A percentile compares a stretch with the other conserved stretches of the same genome.
These are phyloP conservation scores for Poecile montanus DNA, from an alignment of 2,797 vertebrate species.

Conservation along the genomic window DNA sequence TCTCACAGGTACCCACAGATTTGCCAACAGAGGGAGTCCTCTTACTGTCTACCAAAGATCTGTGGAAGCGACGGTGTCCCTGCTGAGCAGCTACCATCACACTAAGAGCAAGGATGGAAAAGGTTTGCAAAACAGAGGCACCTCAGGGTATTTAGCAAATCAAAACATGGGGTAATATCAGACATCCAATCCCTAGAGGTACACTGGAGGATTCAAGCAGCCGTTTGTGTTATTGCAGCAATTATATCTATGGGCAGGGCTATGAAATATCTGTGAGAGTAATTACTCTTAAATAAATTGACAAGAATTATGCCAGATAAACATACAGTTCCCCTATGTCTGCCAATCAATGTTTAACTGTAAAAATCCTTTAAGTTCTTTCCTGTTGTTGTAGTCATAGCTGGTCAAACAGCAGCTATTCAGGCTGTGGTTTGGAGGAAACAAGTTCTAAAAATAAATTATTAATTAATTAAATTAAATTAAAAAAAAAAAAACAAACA, in stretches of 20 bases:
- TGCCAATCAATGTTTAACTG: neutral
- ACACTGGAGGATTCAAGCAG: conserved; percentile 15
- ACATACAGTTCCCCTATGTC: neutral
- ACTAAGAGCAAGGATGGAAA: conserved; percentile 7
- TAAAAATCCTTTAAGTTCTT: neutral
- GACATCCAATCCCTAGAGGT: neutral
- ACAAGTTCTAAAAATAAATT: neutral
- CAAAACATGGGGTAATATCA: neutral
- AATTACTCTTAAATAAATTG: conserved; percentile 21
- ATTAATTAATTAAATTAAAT: too few relatives aligned
- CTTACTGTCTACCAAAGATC: neutral
- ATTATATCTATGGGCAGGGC: neutral
- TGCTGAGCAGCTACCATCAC: neutral
- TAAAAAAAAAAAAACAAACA: neutral
- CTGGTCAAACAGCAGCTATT: neutral
- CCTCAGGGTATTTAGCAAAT: conserved; percentile 17
- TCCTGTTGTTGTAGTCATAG: neutral
- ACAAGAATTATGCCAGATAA: neutral
- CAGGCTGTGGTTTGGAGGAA: neutral
- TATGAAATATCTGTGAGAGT: neutral
- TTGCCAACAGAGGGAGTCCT: conserved; percentile 61
- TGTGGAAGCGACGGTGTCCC: rapidly evolving
- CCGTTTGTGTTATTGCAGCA: neutral
- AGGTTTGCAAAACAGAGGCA: neutral
- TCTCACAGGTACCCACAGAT: neutral